Evolutionary conservation across 37 sponge, comb jelly and placozoan species (phyloP), one percentile per base, ranked within the genome.

Genomic region (Bolinopsis microptera): DNA sequence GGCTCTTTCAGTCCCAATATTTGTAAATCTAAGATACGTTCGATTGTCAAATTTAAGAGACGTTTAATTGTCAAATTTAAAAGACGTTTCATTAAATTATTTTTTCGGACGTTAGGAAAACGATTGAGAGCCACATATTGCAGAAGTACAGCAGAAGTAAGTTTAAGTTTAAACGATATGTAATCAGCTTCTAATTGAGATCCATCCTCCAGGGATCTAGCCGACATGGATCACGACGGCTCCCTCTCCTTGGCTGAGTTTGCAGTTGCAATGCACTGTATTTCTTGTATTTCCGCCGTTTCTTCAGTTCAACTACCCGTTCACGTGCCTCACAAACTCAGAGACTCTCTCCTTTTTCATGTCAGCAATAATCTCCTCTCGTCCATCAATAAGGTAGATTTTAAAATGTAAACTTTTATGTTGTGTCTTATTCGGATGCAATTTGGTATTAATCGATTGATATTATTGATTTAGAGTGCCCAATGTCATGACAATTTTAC

Each of bases 191-290:
- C n/a, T n/a, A n/a, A n/a, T n/a, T n/a, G n/a, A n/a, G n/a, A n/a
- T n/a, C n/a, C n/a, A n/a, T n/a, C n/a, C 61, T 3, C 90, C 90
- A 86, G 90, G 90, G 90, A 86, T 16, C 28, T 86, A 34, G 34
- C 90, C 0, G 90, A 86, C 24, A 86, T 86, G 90, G 90, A 86
- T 27, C 90, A 34, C 35, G 90, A 86, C 31, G 90, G 90, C 1
- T 86, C 90, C 3, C 90, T 86, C 0, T 86, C 90, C 0, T 25
- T 86, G 0, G 90, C 90, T 5, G 90, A 86, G 61, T 86, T 86
- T 40, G 41, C 90, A 2, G 61, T 86, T 2, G 90, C 90, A 40
- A 86, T 86, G 90, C 90, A 86, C 22, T 86, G 90, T 39, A 30
- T 86, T 8, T 35, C 90, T 39, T n/a, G n/a, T n/a, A n/a, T n/a